Evolutionary conservation across 2,888 invertebrate genomes (phyloP).

Genomic region (Hetaerina titia): DNA sequence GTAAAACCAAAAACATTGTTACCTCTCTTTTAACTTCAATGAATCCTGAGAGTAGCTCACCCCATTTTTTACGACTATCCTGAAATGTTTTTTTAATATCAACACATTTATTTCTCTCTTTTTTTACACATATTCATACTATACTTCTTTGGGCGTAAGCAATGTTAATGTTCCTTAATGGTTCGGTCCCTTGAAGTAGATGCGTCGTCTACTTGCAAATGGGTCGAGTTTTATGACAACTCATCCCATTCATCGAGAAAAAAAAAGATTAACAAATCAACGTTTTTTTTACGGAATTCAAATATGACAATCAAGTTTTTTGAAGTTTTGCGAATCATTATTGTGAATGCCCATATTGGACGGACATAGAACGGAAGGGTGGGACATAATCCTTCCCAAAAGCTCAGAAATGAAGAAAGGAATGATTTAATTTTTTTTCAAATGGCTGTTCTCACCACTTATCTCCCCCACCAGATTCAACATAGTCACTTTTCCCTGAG

Average conservation of each 20-base stretch:
- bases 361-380: conserved; percentile 59
- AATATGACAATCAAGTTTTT: background rate
- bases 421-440: conserved; percentile 5
- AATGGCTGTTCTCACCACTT: conserved; percentile 28
- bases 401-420: conserved; percentile 23
- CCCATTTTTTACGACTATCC: background rate
- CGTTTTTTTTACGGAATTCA: background rate
- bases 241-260: conserved; percentile 2
- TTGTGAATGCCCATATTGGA: conserved; percentile 59
- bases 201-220: background rate
- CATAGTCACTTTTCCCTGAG: conserved; percentile 56
- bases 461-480: background rate
- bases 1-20: background rate
- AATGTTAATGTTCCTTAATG: conserved; percentile 36
- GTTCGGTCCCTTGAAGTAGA: conserved; percentile 30
- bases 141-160: conserved; percentile 19
- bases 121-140: background rate
- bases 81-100: background rate
- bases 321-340: background rate
- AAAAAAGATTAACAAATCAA: background rate
- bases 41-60: background rate
- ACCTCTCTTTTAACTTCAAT: background rate
- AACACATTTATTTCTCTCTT: background rate
- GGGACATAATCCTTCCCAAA: conserved; percentile 56
- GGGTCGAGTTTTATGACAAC: background rate